phyloP scores from a whole-genome alignment of 2,113 vertebrate genomes.

The Potamarius usumacintae region DNA sequence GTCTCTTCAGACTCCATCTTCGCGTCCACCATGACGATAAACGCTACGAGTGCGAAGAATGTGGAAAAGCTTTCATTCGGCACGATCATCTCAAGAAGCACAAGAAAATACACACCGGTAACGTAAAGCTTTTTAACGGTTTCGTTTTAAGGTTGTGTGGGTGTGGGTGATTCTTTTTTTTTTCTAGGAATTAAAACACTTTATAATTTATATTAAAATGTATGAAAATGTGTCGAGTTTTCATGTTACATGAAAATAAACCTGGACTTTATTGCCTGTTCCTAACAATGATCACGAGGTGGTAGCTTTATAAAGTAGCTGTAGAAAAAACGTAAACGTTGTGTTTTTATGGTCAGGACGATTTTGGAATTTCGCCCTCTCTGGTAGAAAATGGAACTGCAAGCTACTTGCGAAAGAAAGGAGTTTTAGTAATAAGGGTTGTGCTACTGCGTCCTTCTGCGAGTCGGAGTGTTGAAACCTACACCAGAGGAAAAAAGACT shows the following conservation, averaged over 20 bases:
- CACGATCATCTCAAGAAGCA: conserved; percentile 98
- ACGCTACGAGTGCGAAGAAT: conserved; percentile 95
- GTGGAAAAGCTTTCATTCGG: conserved; percentile 95
- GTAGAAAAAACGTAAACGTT: no score
- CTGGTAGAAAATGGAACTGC: no score
- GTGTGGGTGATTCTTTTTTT: not conserved
- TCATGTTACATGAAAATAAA: not conserved
- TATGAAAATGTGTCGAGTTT: not conserved
- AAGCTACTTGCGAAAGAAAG: no score
- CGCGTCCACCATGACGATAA: conserved; percentile 96
- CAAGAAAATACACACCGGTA: conserved; percentile 97
- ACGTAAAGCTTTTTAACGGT: not conserved
- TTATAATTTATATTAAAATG: not conserved
- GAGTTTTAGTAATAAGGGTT: not conserved
- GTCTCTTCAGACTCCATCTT: conserved; percentile 82
- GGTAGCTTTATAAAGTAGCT: no score
- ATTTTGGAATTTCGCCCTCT: no score
- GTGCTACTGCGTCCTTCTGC: no score
- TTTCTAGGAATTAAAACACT: not conserved
- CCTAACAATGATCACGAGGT: not conserved
- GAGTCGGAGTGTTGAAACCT: no score
- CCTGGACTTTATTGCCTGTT: not conserved
- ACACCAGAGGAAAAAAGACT: no score
- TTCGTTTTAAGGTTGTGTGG: not conserved
- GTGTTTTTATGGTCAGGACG: no score